Evolutionary conservation across 1,140 invertebrate species (phyloP).

Genomic region (Heliothis subflexa): DNA sequence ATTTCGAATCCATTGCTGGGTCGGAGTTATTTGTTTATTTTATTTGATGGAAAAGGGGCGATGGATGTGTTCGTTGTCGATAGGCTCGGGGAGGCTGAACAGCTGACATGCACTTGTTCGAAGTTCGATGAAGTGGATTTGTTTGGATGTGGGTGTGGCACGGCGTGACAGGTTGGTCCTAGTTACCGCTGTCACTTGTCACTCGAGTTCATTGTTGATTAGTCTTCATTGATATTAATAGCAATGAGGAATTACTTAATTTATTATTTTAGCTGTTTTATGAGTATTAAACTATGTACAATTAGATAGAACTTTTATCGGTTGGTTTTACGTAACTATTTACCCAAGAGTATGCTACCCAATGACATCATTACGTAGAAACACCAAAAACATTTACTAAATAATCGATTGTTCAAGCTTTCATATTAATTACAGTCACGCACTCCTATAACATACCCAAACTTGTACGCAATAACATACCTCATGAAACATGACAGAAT

Average conservation of each 20-base stretch:
- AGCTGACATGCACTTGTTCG: slow-evolving; percentile 40
- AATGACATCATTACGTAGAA: slow-evolving; percentile 4
- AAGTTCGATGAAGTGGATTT: slow-evolving; percentile 49
- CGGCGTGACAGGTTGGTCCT: slow-evolving; percentile 62
- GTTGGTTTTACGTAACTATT: neutral
- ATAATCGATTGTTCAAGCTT: slow-evolving; percentile 12
- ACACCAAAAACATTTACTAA: neutral
- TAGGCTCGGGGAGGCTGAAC: slow-evolving; percentile 22
- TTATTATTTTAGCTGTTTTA: neutral
- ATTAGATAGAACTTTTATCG: neutral
- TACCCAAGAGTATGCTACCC: neutral
- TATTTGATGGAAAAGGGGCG: slow-evolving; percentile 27
- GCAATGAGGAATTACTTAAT: neutral
- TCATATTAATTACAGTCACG: slow-evolving; percentile 14
- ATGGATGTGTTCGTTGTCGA: slow-evolving; percentile 45
- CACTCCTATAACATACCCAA: neutral
- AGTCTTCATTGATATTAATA: neutral
- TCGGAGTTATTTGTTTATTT: slow-evolving; percentile 54
- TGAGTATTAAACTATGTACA: too few relatives aligned
- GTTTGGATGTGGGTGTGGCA: slow-evolving; percentile 68
- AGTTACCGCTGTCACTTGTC: slow-evolving; percentile 7
- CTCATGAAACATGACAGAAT: slow-evolving; percentile 15
- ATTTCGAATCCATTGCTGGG: slow-evolving; percentile 47
- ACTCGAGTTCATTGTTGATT: slow-evolving; percentile 3
- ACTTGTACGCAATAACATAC: slow-evolving; percentile 1